These are phyloP conservation scores for Panurus biarmicus DNA, from an alignment of 2,113 vertebrate species.

Conservation along the genomic window DNA sequence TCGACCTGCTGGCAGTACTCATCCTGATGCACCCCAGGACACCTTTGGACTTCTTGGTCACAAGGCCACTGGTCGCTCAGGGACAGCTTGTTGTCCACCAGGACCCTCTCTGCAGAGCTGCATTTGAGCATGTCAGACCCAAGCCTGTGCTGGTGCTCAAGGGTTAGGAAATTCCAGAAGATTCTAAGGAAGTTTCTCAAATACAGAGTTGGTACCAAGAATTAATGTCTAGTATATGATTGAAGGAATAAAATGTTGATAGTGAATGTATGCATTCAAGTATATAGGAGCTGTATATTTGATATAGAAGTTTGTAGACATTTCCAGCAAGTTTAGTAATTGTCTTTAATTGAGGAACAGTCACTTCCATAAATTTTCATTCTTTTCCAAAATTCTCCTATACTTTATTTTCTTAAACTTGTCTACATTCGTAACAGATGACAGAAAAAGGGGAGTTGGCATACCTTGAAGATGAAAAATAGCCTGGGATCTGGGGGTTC, in stretches of 20 bases:
- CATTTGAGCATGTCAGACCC: rapidly evolving
- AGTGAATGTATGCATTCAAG: not conserved
- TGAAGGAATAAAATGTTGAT: not conserved
- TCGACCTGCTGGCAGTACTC: not conserved
- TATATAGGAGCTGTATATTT: not conserved
- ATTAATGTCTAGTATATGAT: not conserved
- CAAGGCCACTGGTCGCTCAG: not conserved
- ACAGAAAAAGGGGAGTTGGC: not conserved
- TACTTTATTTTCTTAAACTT: not conserved
- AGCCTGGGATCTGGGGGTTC: not conserved
- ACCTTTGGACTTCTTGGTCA: not conserved
- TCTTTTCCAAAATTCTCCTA: not conserved
- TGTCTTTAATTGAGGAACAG: not conserved
- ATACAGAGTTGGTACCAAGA: not conserved
- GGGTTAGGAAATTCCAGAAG: not conserved
- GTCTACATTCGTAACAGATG: not conserved
- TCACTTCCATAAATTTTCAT: not conserved
- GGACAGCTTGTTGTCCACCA: not conserved
- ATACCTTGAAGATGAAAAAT: not conserved
- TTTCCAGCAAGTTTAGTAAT: not conserved
- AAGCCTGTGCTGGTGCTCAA: not conserved
- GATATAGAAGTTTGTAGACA: not conserved
- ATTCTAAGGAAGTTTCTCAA: not conserved
- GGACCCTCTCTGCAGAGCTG: not conserved
- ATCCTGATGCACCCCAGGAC: not conserved